phyloP scores from a whole-genome alignment of 2,797 vertebrate genomes.

The Anomalospiza imberbis region DNA sequence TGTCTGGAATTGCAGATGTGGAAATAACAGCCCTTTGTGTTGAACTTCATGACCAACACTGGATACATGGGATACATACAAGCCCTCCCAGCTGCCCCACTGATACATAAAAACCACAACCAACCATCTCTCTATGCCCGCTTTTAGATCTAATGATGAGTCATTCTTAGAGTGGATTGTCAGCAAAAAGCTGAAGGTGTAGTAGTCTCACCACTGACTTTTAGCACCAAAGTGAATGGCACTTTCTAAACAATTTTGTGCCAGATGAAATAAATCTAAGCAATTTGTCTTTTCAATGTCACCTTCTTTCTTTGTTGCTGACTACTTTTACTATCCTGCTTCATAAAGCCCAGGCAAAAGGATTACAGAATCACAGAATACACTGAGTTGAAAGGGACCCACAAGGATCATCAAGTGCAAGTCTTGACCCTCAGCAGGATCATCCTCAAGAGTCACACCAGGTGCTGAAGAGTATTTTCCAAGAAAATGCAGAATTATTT shows the following conservation, averaged over 20 bases:
- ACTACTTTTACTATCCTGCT: background rate
- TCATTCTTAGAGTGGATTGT: background rate
- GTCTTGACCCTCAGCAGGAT: background rate
- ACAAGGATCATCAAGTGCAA: too few relatives aligned
- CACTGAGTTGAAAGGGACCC: background rate
- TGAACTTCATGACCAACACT: background rate
- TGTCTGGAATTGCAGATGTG: background rate
- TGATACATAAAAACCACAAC: background rate
- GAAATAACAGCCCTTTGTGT: background rate
- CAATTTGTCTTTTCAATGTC: background rate
- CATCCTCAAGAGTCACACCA: background rate
- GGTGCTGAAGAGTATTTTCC: background rate
- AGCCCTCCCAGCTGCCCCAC: background rate
- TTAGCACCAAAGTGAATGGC: background rate
- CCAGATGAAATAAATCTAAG: background rate
- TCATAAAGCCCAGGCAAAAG: background rate
- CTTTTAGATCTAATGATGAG: background rate
- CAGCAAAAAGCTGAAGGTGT: background rate
- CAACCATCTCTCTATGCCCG: background rate
- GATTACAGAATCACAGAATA: background rate
- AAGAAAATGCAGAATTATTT: background rate
- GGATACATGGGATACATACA: accelerated
- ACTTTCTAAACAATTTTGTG: background rate
- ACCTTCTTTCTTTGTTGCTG: background rate
- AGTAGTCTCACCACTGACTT: background rate